Percentiles rank a stretch among this genome's conserved stretches.
Evolutionary conservation across 1,140 invertebrate species (phyloP).

Genomic region (Hirudo medicinalis): DNA sequence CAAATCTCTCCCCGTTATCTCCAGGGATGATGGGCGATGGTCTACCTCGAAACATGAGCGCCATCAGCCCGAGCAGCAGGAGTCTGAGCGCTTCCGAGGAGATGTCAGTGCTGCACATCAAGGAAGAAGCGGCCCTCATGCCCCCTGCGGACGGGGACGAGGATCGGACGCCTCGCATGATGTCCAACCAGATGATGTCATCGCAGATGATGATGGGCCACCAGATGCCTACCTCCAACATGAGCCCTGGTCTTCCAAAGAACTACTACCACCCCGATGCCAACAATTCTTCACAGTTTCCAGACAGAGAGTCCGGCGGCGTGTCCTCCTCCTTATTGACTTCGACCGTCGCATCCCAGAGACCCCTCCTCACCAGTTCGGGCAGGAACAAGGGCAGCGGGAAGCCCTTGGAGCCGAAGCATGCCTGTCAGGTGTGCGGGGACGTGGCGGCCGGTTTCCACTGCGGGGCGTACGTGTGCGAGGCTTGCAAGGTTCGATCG

Average conservation of each 20-base stretch:
- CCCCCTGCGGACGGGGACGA: not conserved
- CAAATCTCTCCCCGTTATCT: not conserved
- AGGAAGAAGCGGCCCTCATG: slow-evolving; percentile 13
- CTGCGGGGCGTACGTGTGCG: slow-evolving; percentile 41
- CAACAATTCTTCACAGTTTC: not conserved
- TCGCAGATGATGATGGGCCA: not conserved
- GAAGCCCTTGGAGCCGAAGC: slow-evolving; percentile 19
- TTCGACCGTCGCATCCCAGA: not conserved
- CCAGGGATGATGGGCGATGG: not conserved
- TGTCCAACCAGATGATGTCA: not conserved
- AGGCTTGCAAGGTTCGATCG: slow-evolving; percentile 40
- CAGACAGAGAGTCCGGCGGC: too few relatives aligned
- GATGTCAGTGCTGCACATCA: not conserved
- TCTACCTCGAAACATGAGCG: not conserved
- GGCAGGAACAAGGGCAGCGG: slow-evolving; percentile 22
- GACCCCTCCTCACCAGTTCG: slow-evolving; percentile 9
- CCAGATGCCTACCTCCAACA: not conserved
- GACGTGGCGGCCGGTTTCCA: slow-evolving; percentile 40
- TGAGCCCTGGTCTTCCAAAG: not conserved
- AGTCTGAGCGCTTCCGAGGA: not conserved
- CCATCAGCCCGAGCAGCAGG: not conserved
- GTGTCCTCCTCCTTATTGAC: not conserved
- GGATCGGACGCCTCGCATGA: not conserved
- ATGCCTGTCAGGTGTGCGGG: slow-evolving; percentile 39
- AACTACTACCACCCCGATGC: not conserved